Evolutionary conservation across 2,888 invertebrate species (phyloP).

Genomic region (Podotricha telesiphe): DNA sequence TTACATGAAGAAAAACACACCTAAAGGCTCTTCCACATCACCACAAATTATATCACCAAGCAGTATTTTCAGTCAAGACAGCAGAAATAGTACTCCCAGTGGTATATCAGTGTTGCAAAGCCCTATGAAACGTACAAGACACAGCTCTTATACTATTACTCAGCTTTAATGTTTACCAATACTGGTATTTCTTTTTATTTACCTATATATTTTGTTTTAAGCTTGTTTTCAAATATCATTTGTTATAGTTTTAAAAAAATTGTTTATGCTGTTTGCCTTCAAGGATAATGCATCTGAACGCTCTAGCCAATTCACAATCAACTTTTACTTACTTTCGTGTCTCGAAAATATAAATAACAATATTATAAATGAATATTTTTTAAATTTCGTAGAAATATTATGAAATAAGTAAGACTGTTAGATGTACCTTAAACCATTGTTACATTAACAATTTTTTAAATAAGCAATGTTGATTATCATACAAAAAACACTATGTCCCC

Average conservation of each 20-base stretch:
- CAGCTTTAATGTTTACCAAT: constrained; percentile 53
- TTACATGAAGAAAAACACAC: constrained; percentile 70
- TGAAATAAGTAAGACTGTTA: too few relatives aligned
- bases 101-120: constrained; percentile 55
- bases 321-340: too few relatives aligned
- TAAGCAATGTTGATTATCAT: too few relatives aligned
- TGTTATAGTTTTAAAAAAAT: constrained; percentile 1
- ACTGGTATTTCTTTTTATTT: constrained; percentile 1
- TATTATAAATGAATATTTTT: too few relatives aligned
- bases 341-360: too few relatives aligned
- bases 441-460: too few relatives aligned
- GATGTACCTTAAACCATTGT: too few relatives aligned
- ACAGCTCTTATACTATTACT: constrained; percentile 72
- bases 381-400: too few relatives aligned
- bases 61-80: constrained; percentile 64
- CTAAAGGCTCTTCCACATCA: constrained; percentile 63
- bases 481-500: too few relatives aligned
- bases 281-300: too few relatives aligned
- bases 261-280: neutral
- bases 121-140: constrained; percentile 62
- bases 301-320: too few relatives aligned
- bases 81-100: constrained; percentile 55
- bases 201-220: neutral
- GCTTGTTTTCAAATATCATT: too few relatives aligned
- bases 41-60: constrained; percentile 68